Conservation (phyloP, 30 jellyfish, hydroid and myxozoan genomes). For the Hydra vulgaris region DNA sequence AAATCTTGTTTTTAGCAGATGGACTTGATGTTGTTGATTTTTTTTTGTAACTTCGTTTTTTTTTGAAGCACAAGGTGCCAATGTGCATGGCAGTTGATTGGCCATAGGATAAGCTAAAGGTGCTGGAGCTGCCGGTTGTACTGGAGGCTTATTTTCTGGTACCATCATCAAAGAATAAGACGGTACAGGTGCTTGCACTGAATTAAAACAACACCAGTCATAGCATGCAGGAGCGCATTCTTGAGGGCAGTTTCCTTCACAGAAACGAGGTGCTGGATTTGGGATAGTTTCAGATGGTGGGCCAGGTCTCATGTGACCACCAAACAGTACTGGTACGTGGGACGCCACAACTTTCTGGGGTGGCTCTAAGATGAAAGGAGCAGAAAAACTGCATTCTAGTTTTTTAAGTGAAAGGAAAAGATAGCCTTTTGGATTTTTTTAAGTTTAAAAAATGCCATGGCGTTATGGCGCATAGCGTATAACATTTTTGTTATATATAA, state of each 20-base stretch:
- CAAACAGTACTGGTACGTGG: constrained; percentile 56
- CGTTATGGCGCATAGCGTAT: no score
- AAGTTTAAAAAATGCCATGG: no score
- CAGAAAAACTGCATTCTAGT: constrained; percentile 36
- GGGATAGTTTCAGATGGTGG: constrained; percentile 73
- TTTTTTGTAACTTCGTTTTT: constrained; percentile 16
- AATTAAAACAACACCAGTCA: constrained; percentile 91
- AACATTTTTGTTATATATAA: neutral
- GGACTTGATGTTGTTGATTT: neutral
- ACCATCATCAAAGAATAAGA: constrained; percentile 61
- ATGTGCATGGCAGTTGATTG: constrained; percentile 18
- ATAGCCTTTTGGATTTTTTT: constrained; percentile 10
- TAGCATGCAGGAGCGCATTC: constrained; percentile 98
- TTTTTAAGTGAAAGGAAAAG: constrained; percentile 34
- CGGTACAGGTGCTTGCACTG: constrained; percentile 63
- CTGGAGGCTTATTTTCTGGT: constrained; percentile 70
- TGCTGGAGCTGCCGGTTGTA: constrained; percentile 67
- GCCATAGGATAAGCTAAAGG: constrained; percentile 35
- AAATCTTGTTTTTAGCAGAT: neutral
- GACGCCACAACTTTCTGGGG: constrained; percentile 6
- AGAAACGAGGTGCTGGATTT: constrained; percentile 64
- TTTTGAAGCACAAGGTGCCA: constrained; percentile 30
- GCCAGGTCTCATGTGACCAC: constrained; percentile 99
- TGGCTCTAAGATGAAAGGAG: constrained; percentile 31
- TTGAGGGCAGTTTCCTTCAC: constrained; percentile 84